Conservation (phyloP, 2,888 invertebrate species). For the Ametastegia equiseti region DNA sequence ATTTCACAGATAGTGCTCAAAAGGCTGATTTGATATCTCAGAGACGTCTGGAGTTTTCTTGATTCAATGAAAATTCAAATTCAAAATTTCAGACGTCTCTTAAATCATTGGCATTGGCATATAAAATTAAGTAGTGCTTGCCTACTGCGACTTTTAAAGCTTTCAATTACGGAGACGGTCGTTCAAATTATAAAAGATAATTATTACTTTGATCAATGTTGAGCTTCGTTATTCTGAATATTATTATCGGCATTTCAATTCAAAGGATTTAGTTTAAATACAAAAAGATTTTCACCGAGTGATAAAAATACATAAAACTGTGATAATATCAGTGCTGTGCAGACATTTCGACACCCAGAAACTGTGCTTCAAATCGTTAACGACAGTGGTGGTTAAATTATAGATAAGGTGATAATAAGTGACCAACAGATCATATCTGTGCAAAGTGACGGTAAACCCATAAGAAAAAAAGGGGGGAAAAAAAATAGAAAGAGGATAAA, state of each 20-base stretch:
- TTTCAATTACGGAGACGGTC: conserved; percentile 1
- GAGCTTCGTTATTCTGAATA: background rate
- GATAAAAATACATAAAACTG: background rate
- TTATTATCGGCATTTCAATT: background rate
- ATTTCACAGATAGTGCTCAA: background rate
- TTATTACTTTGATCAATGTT: background rate
- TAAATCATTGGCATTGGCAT: background rate
- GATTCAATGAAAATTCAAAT: background rate
- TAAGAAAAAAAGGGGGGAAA: too few species aligned
- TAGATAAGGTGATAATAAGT: background rate
- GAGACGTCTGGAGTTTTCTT: conserved; percentile 17
- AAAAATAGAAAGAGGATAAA: background rate
- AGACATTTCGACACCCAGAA: conserved; percentile 64
- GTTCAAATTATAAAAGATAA: background rate
- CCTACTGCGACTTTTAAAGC: conserved; percentile 11
- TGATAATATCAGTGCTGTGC: conserved; percentile 67
- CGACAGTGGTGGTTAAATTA: background rate
- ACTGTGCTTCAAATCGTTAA: conserved; percentile 41
- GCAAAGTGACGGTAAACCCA: conserved; percentile 13
- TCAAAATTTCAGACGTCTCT: conserved; percentile 29
- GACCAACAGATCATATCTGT: background rate
- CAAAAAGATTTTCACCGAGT: too few species aligned
- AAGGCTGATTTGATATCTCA: conserved; percentile 17
- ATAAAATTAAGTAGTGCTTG: background rate
- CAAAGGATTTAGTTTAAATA: background rate